A percentile compares a stretch with the other conserved stretches of the same genome.
phyloP scores from a whole-genome alignment of 2,888 invertebrate species.

The Andrena chrysosceles region DNA sequence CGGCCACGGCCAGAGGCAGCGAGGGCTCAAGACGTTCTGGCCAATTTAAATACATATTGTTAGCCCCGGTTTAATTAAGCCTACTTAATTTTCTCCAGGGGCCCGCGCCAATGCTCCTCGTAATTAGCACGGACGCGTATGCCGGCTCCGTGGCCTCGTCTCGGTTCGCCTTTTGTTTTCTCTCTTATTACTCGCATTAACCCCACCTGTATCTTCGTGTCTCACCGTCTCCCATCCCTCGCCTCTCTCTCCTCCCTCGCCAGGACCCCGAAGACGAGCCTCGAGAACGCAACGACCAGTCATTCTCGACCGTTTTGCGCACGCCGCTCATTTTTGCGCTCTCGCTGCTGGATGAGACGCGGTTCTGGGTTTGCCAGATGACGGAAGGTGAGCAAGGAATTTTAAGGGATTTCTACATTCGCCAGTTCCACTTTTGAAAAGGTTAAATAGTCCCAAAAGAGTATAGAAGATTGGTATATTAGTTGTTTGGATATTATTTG shows the following conservation, averaged over 20 bases:
- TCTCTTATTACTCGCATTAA: constrained; percentile 72
- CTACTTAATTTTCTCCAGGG: constrained; percentile 80
- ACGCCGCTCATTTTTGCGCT: constrained; percentile 51
- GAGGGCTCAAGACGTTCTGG: constrained; percentile 57
- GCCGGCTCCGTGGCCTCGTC: constrained; percentile 70
- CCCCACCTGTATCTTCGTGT: constrained; percentile 64
- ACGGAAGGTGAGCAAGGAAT: not conserved
- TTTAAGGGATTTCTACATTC: no score
- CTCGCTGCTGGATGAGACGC: constrained; percentile 16
- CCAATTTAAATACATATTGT: constrained; percentile 82
- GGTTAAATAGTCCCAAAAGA: no score
- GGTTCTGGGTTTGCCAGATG: not conserved
- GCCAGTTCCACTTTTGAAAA: no score
- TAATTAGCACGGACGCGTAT: constrained; percentile 82
- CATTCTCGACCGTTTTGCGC: constrained; percentile 61
- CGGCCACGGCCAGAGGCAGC: constrained; percentile 1
- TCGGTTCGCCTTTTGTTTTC: constrained; percentile 71
- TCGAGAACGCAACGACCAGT: constrained; percentile 55
- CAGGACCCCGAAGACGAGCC: constrained; percentile 26
- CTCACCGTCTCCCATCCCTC: constrained; percentile 29
- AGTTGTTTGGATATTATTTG: no score
- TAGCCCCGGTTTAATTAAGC: constrained; percentile 81
- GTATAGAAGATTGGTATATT: no score
- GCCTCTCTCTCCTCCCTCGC: constrained; percentile 13
- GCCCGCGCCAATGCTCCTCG: constrained; percentile 76